Evolutionary conservation across 2,888 invertebrate species (phyloP).

Genomic region (Agapetus fuscipes): DNA sequence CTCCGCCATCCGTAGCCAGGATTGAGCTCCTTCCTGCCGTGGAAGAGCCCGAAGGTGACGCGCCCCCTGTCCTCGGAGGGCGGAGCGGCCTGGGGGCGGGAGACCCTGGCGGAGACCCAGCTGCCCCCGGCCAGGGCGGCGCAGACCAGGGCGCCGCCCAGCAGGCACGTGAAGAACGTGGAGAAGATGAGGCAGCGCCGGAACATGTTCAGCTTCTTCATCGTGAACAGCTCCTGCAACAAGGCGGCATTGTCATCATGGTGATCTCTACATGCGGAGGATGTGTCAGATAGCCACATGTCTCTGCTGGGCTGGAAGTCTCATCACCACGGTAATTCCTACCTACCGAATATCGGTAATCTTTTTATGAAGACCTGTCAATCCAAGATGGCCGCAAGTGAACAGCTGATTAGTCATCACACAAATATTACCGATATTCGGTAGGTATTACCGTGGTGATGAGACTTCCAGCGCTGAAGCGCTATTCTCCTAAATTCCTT

Average conservation of each 20-base stretch:
- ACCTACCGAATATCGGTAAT: no score
- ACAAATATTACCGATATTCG: no score
- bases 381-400: no score
- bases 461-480: no score
- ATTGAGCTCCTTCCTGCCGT: slow-evolving; percentile 74
- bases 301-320: no score
- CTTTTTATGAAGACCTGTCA: no score
- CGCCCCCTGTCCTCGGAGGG: slow-evolving; percentile 66
- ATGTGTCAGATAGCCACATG: no score
- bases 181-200: slow-evolving; percentile 70
- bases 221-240: not conserved
- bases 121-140: slow-evolving; percentile 76
- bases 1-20: slow-evolving; percentile 72
- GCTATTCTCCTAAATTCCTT: no score
- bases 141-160: slow-evolving; percentile 67
- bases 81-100: slow-evolving; percentile 53
- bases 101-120: slow-evolving; percentile 71
- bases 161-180: slow-evolving; percentile 70
- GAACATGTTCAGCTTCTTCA: slow-evolving; percentile 56
- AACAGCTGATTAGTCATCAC: no score
- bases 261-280: not conserved
- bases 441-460: no score
- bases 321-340: no score
- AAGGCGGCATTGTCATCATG: not conserved
- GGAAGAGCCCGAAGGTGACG: slow-evolving; percentile 78